Evolutionary conservation across 2,113 vertebrate species (phyloP).

Genomic region (Anas platyrhynchos): DNA sequence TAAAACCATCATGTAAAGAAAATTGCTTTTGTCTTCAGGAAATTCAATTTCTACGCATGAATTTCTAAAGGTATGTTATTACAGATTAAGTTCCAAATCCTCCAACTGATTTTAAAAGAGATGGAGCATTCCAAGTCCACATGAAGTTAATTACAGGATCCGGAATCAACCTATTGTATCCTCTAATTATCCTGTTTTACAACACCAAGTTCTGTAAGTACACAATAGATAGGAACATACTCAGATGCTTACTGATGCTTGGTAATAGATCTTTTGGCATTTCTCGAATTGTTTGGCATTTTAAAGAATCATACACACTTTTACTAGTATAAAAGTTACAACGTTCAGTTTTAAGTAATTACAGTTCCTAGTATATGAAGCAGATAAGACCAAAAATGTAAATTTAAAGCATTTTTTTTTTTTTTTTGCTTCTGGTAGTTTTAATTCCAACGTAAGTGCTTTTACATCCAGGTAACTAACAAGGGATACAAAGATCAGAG

Average conservation of each 20-base stretch:
- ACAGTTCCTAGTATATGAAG: not conserved
- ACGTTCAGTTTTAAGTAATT: not conserved
- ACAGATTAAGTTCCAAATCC: not conserved
- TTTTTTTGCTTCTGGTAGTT: not conserved
- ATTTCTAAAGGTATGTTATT: not conserved
- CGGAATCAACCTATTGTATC: not conserved
- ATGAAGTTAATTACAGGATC: not conserved
- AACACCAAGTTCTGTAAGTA: not conserved
- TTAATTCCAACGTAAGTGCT: not conserved
- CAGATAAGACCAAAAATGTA: not conserved
- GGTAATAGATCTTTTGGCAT: accelerated
- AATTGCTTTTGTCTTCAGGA: not conserved
- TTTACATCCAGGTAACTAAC: not conserved
- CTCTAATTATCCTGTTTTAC: not conserved
- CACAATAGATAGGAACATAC: not conserved
- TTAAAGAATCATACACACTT: not conserved
- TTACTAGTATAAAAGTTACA: not conserved
- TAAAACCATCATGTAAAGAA: not conserved
- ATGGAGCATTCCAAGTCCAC: not conserved
- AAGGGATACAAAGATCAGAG: not conserved
- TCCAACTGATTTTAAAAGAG: not conserved
- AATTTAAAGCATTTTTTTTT: not conserved
- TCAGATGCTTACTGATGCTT: not conserved
- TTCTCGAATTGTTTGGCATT: not conserved
- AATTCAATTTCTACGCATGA: accelerated